phyloP scores from a whole-genome alignment of 2,113 vertebrate species.

The Apistogramma diplotaenia region DNA sequence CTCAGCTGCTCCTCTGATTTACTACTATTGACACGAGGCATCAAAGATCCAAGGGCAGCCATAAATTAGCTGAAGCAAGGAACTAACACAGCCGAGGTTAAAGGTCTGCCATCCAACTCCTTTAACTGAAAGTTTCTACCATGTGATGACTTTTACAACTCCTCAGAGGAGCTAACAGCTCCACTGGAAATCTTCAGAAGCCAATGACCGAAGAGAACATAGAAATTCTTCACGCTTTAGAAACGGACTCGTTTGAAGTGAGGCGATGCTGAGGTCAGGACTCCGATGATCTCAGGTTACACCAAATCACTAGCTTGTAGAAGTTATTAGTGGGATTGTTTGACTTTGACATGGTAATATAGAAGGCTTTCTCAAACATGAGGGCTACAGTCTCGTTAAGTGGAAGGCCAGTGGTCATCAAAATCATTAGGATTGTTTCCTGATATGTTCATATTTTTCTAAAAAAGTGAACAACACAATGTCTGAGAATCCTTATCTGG shows the following conservation, averaged over 20 bases:
- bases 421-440: neutral
- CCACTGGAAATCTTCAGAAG: neutral
- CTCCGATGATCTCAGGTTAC: neutral
- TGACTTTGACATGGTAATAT: rapidly evolving
- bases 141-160: neutral
- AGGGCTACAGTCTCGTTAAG: neutral
- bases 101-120: neutral
- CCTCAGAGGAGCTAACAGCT: neutral
- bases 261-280: neutral
- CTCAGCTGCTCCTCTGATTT: neutral
- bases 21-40: neutral
- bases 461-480: too few species aligned
- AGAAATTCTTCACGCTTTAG: neutral
- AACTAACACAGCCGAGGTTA: neutral
- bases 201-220: neutral
- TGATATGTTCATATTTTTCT: neutral
- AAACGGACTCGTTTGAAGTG: neutral
- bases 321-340: too few species aligned
- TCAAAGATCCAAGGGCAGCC: neutral
- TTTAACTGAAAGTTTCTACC: neutral
- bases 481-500: neutral
- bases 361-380: neutral
- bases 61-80: neutral
- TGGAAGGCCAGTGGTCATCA: rapidly evolving
- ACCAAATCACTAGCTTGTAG: neutral